Conservation (phyloP, 2,888 invertebrate genomes). For the Lypha dubia region DNA sequence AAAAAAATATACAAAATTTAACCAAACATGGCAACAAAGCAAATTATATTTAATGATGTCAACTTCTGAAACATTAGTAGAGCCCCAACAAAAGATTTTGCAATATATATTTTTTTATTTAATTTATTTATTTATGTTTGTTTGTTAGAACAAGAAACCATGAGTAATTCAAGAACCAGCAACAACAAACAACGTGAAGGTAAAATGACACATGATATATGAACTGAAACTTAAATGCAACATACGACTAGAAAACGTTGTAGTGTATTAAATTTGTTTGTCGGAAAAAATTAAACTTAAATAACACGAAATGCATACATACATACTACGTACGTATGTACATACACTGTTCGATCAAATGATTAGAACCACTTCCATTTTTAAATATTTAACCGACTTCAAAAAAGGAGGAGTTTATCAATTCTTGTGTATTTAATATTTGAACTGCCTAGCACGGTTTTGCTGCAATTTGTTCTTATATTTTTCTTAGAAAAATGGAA, state of each 20-base stretch:
- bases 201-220: constrained; percentile 64
- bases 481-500: too few species aligned
- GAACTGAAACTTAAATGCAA: not conserved
- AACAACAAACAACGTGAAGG: constrained; percentile 51
- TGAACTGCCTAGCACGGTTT: too few species aligned
- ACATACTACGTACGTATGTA: too few species aligned
- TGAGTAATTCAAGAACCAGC: constrained; percentile 48
- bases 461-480: too few species aligned
- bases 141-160: constrained; percentile 40
- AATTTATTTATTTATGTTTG: too few species aligned
- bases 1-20: not conserved
- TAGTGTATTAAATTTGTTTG: constrained; percentile 41
- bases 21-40: constrained; percentile 30
- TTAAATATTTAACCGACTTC: too few species aligned
- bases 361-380: too few species aligned
- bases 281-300: constrained; percentile 32
- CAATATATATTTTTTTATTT: constrained; percentile 36
- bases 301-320: too few species aligned
- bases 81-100: constrained; percentile 53
- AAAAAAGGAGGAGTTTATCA: too few species aligned
- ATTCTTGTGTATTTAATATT: too few species aligned
- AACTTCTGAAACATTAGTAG: constrained; percentile 64
- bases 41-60: constrained; percentile 56
- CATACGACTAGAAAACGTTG: not conserved
- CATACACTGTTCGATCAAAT: too few species aligned